Conservation (phyloP, 64 coral and sea anemone genomes). For the Catalaphyllia jardinei region DNA sequence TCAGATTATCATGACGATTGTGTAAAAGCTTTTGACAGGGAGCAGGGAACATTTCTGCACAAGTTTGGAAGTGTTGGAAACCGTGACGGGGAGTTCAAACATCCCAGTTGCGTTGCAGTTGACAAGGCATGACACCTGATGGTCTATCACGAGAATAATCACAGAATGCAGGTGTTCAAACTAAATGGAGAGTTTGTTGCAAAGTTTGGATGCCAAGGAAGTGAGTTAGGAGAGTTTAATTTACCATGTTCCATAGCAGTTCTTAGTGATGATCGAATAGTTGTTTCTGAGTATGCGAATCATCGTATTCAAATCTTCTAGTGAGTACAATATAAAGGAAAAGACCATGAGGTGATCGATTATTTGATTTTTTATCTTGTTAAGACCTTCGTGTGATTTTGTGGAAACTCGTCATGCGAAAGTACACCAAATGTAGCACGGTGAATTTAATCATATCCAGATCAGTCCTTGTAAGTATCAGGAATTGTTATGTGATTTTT, state of each 20-base stretch:
- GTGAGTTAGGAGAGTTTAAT: conserved; percentile 26
- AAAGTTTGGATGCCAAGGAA: conserved; percentile 36
- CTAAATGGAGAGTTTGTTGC: not conserved
- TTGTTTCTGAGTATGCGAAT: conserved; percentile 59
- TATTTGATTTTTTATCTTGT: no score
- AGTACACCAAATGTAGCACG: no score
- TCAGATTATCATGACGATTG: conserved; percentile 33
- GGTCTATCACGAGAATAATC: conserved; percentile 44
- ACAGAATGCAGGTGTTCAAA: conserved; percentile 46
- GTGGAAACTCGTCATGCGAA: no score
- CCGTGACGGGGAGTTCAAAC: conserved; percentile 17
- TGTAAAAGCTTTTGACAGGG: not conserved
- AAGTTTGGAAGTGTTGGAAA: conserved; percentile 43
- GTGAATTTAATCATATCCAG: no score
- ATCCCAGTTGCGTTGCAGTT: conserved; percentile 34
- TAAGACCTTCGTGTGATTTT: no score
- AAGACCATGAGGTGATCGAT: no score
- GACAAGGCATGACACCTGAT: conserved; percentile 43
- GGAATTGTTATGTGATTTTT: no score
- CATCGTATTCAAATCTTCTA: conserved; percentile 80
- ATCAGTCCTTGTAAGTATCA: no score
- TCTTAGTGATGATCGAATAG: conserved; percentile 64
- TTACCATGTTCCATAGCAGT: conserved; percentile 63
- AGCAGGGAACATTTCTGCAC: not conserved
- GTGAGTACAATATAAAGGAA: no score